Evolutionary conservation across 2,113 vertebrate genomes (phyloP).

Genomic region (Rhombomys opimus): DNA sequence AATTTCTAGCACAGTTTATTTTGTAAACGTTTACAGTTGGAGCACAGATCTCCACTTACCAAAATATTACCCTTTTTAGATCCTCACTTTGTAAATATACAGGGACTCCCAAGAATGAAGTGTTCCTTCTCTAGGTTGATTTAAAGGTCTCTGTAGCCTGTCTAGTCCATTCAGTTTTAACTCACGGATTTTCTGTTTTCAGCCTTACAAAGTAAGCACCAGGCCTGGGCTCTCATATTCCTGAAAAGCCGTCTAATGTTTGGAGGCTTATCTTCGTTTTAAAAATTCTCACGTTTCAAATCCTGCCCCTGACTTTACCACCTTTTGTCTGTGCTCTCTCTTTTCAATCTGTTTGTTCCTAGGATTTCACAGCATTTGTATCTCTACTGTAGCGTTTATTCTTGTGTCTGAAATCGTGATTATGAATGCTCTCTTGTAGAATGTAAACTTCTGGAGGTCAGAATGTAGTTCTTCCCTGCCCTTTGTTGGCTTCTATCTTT

Average conservation of each 20-base stretch:
- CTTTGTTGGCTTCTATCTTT: not conserved
- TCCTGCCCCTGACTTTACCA: not conserved
- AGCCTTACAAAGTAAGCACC: not conserved
- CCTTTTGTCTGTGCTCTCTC: not conserved
- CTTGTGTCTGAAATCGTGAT: not conserved
- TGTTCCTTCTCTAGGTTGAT: not conserved
- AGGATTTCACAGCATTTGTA: not conserved
- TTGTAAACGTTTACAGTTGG: not conserved
- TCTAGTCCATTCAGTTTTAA: not conserved
- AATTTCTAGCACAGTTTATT: not conserved
- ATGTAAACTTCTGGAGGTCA: not conserved
- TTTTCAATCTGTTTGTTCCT: not conserved
- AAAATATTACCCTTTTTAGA: not conserved
- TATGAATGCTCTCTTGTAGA: not conserved
- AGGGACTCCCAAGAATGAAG: not conserved
- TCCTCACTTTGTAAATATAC: not conserved
- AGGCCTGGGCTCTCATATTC: not conserved
- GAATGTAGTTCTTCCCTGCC: not conserved
- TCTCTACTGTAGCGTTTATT: not conserved
- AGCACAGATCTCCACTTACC: not conserved
- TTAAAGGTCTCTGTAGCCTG: not conserved
- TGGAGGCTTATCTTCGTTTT: not conserved
- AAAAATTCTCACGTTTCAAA: not conserved
- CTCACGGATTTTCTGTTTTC: not conserved
- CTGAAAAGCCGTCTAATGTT: not conserved